Conservation (phyloP, 2,888 invertebrate genomes). For the Tribolium freemani region DNA sequence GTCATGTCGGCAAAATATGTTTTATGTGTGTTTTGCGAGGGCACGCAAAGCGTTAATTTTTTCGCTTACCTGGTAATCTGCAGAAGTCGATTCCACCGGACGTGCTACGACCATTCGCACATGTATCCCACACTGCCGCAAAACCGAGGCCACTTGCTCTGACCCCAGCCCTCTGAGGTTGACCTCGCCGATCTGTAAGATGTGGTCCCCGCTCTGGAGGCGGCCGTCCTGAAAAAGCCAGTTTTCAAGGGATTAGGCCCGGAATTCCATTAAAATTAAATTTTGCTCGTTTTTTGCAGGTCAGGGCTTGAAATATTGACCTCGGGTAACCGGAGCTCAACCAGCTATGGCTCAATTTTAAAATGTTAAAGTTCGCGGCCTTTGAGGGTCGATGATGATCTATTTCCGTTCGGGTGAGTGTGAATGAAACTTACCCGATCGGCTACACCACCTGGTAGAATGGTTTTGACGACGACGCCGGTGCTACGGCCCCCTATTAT, state of each 20-base stretch:
- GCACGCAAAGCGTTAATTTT: neutral
- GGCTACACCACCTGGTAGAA: slow-evolving; percentile 93
- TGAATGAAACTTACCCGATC: slow-evolving; percentile 79
- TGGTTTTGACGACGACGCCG: slow-evolving; percentile 94
- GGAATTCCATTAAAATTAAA: neutral
- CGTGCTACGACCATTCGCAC: slow-evolving; percentile 90
- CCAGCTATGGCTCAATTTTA: neutral
- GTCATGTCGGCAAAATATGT: neutral
- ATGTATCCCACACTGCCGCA: slow-evolving; percentile 90
- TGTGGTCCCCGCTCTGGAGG: slow-evolving; percentile 97
- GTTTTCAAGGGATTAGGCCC: neutral
- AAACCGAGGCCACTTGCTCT: slow-evolving; percentile 92
- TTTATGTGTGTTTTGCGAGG: neutral
- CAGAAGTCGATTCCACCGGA: slow-evolving; percentile 79
- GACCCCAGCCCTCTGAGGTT: slow-evolving; percentile 97
- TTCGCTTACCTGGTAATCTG: slow-evolving; percentile 71
- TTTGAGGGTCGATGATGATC: neutral
- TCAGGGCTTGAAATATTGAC: neutral
- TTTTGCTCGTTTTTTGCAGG: neutral
- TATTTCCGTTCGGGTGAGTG: slow-evolving; percentile 12
- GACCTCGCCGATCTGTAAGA: slow-evolving; percentile 95
- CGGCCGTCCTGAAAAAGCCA: slow-evolving; percentile 84
- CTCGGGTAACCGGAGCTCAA: no score
- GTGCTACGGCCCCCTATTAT: slow-evolving; percentile 94
- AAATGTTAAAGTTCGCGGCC: slow-evolving; percentile 16